phyloP scores from a whole-genome alignment of 2,113 vertebrate species.

The Macrotus californicus region DNA sequence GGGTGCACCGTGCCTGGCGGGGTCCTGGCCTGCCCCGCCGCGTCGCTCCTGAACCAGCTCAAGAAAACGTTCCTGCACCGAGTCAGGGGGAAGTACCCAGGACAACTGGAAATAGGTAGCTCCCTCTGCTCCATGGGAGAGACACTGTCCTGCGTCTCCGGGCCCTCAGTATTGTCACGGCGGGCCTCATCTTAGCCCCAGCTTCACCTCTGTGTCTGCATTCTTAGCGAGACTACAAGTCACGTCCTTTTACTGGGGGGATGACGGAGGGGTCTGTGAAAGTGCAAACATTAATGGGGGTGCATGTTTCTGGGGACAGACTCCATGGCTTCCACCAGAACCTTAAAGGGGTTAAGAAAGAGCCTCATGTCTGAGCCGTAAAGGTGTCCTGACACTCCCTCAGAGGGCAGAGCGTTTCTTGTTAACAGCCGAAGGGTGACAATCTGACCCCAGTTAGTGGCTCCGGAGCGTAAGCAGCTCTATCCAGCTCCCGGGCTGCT shows the following conservation, averaged over 20 bases:
- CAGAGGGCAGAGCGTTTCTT: background rate
- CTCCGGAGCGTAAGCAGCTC: background rate
- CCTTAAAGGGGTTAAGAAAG: background rate
- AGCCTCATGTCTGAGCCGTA: rapidly evolving
- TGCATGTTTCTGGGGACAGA: background rate
- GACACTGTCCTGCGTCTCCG: rapidly evolving
- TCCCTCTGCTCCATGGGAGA: rapidly evolving
- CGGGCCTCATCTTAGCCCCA: rapidly evolving
- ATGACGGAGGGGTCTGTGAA: background rate
- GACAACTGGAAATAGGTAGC: constrained; percentile 91
- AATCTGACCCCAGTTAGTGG: background rate
- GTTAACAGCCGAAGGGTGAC: background rate
- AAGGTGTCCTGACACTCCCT: background rate
- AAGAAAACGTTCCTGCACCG: constrained; percentile 84
- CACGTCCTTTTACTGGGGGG: background rate
- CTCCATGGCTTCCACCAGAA: background rate
- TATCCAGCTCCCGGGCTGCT: background rate
- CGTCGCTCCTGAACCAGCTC: constrained; percentile 80
- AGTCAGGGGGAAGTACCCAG: constrained; percentile 88
- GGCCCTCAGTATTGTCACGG: background rate
- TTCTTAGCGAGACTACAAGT: background rate
- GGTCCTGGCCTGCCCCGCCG: constrained; percentile 81
- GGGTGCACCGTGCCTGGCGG: constrained; percentile 79
- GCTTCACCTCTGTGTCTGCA: background rate
- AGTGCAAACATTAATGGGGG: rapidly evolving